Evolutionary conservation across 2,888 invertebrate genomes (phyloP).

Genomic region (Kryphioiulus occultus): DNA sequence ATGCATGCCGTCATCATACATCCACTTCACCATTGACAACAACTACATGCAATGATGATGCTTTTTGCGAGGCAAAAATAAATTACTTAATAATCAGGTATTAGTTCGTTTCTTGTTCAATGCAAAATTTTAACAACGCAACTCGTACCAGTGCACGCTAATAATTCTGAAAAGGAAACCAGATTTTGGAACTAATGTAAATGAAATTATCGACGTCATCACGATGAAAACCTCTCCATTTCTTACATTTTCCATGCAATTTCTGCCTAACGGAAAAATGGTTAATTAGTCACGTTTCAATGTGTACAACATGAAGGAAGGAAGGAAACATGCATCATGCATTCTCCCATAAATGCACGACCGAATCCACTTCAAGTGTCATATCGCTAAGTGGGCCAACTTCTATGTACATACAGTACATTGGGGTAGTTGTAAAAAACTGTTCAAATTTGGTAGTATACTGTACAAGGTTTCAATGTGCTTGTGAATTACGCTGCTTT

Average conservation of each 20-base stretch:
- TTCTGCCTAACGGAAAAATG: neutral
- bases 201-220: neutral
- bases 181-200: neutral
- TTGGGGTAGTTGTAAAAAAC: neutral
- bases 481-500: neutral
- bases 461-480: neutral
- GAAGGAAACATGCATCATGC: slow-evolving; percentile 39
- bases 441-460: neutral
- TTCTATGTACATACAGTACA: neutral
- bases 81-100: no score
- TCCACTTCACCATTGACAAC: no score
- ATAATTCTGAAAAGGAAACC: neutral
- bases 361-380: neutral
- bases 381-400: slow-evolving; percentile 32
- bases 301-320: slow-evolving; percentile 8
- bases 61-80: no score
- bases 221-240: slow-evolving; percentile 8
- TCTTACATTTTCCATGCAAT: slow-evolving; percentile 32
- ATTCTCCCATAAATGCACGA: slow-evolving; percentile 3
- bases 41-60: neutral
- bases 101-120: no score
- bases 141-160: no score
- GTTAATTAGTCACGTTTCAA: slow-evolving; percentile 39
- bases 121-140: no score
- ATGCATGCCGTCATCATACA: neutral